Percentiles rank a stretch among this genome's conserved stretches.
phyloP scores from a whole-genome alignment of 2,888 invertebrate genomes.

The Tholera decimalis region DNA sequence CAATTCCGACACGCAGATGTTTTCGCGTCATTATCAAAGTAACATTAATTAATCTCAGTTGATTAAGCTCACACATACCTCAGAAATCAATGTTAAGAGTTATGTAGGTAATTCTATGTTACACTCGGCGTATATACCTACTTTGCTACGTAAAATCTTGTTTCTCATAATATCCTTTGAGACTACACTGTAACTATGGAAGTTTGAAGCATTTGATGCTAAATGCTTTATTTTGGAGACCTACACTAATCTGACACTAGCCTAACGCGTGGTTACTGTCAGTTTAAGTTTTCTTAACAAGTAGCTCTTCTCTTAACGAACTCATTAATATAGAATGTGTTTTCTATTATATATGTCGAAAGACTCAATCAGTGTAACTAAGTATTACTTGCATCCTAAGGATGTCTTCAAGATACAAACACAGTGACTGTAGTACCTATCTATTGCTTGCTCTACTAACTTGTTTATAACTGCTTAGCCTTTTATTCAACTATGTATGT shows the following conservation, averaged over 20 bases:
- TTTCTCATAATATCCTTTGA: too few relatives aligned
- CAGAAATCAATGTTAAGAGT: slow-evolving; percentile 28
- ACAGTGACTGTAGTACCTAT: background rate
- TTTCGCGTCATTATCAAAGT: slow-evolving; percentile 29
- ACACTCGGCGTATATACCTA: too few relatives aligned
- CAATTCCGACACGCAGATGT: slow-evolving; percentile 21
- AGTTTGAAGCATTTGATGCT: background rate
- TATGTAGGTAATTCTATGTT: slow-evolving; percentile 21
- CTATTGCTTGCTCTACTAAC: too few relatives aligned
- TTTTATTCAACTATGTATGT: too few relatives aligned
- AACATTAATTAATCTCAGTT: slow-evolving; percentile 32
- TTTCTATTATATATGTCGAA: background rate
- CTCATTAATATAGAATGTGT: background rate
- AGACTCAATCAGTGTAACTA: background rate
- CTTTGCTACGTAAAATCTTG: too few relatives aligned
- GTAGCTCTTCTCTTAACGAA: background rate
- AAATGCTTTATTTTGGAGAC: background rate
- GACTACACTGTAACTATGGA: background rate
- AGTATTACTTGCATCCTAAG: background rate
- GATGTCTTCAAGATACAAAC: background rate
- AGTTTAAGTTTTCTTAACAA: background rate
- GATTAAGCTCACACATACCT: slow-evolving; percentile 28
- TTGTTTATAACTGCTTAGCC: too few relatives aligned
- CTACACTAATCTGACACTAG: too few relatives aligned
- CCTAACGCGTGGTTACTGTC: too few relatives aligned